A percentile compares a stretch with the other conserved stretches of the same genome.
Conservation (phyloP, 2,888 invertebrate species). For the Neoitamus cyanurus region DNA sequence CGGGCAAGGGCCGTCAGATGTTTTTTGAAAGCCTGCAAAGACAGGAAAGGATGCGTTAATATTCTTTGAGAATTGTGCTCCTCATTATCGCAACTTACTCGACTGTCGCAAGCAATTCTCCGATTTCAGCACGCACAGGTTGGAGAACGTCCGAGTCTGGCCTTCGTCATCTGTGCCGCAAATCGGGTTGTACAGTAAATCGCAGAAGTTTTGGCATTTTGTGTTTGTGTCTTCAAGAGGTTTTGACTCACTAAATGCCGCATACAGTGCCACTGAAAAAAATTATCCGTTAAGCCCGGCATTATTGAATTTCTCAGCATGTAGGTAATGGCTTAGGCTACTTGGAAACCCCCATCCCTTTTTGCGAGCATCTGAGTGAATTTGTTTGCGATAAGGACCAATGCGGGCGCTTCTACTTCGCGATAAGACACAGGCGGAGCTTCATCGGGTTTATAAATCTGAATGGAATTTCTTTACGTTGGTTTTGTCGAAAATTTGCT, state of each 20-base stretch:
- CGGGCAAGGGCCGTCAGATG: slow-evolving; percentile 64
- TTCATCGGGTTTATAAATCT: not conserved
- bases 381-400: not conserved
- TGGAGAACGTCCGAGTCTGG: slow-evolving; percentile 63
- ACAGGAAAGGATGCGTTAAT: slow-evolving; percentile 24
- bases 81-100: slow-evolving; percentile 56
- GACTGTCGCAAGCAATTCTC: slow-evolving; percentile 63
- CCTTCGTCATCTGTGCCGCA: slow-evolving; percentile 65
- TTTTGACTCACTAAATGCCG: slow-evolving; percentile 55
- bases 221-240: slow-evolving; percentile 61
- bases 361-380: not conserved
- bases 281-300: not conserved
- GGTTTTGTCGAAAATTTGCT: not conserved
- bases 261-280: slow-evolving; percentile 47
- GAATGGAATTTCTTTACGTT: not conserved
- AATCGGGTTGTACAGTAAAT: slow-evolving; percentile 53
- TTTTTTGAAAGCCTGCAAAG: slow-evolving; percentile 63
- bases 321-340: too few relatives aligned
- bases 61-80: not conserved
- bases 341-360: not conserved
- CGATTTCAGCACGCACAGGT: slow-evolving; percentile 64
- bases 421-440: not conserved
- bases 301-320: not conserved
- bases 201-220: slow-evolving; percentile 59
- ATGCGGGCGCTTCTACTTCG: not conserved